Percentiles rank a stretch among this genome's conserved stretches.
These are phyloP conservation scores for Siniperca undulata DNA, from an alignment of 2,797 vertebrate species.

Conservation along the genomic window DNA sequence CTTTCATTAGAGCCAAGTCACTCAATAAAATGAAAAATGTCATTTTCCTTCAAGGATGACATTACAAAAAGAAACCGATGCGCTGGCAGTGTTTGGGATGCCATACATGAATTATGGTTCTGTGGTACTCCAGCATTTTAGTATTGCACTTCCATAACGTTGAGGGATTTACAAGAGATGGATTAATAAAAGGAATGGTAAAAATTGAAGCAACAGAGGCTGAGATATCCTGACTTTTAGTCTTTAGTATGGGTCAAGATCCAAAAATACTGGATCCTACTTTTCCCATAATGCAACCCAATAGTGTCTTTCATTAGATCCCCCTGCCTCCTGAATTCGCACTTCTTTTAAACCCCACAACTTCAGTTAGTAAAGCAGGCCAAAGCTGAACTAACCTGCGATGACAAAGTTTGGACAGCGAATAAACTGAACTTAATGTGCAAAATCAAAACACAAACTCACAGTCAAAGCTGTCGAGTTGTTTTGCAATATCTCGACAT, in stretches of 20 bases:
- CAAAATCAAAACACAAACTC: neutral
- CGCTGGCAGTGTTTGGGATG: neutral
- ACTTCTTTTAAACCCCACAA: neutral
- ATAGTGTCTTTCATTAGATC: neutral
- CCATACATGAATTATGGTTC: neutral
- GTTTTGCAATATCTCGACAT: neutral
- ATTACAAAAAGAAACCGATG: neutral
- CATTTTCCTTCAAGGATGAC: neutral
- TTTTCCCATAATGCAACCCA: neutral
- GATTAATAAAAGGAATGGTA: neutral
- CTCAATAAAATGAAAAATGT: neutral
- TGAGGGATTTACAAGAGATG: neutral
- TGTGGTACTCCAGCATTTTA: neutral
- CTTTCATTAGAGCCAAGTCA: neutral
- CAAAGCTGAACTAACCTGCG: neutral
- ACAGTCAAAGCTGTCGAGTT: neutral
- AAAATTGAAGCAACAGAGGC: neutral
- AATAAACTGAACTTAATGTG: neutral
- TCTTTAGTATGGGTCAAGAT: neutral
- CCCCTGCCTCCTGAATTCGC: neutral
- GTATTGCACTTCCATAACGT: neutral
- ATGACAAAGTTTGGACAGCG: neutral
- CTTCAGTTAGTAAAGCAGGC: neutral
- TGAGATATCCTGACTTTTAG: neutral
- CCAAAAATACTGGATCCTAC: neutral